Conservation (phyloP, 2,113 vertebrate genomes). For the Ramphastos sulfuratus region DNA sequence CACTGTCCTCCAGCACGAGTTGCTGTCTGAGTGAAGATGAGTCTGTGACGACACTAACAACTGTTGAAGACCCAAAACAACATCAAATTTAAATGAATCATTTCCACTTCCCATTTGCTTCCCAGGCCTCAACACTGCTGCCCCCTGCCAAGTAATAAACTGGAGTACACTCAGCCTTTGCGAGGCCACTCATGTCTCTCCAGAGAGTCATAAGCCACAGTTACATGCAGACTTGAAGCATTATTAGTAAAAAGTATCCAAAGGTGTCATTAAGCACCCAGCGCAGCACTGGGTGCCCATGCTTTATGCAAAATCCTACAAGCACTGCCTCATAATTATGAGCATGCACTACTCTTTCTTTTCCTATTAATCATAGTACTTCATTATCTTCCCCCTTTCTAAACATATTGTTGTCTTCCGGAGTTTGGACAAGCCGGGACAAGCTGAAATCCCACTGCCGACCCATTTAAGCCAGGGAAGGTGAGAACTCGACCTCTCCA, state of each 20-base stretch:
- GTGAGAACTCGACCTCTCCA: background rate
- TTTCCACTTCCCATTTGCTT: background rate
- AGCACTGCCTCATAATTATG: background rate
- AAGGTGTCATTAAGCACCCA: background rate
- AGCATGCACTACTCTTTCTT: background rate
- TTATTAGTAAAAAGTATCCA: background rate
- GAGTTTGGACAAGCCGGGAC: background rate
- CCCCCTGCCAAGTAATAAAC: conserved; percentile 6
- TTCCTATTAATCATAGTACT: background rate
- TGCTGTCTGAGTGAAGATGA: background rate
- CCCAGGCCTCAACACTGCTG: background rate
- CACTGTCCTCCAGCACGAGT: background rate
- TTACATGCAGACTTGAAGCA: background rate
- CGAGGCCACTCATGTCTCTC: background rate
- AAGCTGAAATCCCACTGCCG: background rate
- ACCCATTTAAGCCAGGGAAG: background rate
- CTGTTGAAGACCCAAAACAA: background rate
- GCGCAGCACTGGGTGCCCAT: background rate
- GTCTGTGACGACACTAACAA: background rate
- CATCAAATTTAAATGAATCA: background rate
- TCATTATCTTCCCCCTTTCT: background rate
- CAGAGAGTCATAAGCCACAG: background rate
- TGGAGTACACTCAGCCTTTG: background rate
- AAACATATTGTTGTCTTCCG: background rate
- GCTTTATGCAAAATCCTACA: background rate